Base-by-base conservation (phyloP, 92 coral and sea anemone genomes). In the Anthopleura xanthogrammica region DNA sequence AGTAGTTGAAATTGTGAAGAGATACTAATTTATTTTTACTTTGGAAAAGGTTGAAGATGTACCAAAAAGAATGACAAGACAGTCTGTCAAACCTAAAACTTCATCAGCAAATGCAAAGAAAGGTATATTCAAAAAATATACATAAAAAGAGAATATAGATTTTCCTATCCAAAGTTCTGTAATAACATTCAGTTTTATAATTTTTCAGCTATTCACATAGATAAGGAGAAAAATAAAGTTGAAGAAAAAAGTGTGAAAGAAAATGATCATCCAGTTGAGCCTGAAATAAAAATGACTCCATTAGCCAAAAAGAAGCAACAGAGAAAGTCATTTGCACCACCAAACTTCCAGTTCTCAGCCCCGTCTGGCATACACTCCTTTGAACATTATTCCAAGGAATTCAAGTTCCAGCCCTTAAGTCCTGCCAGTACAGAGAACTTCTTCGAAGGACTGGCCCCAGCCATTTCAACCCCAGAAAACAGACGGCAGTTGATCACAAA, bases 301-400 rank as follows among this genome's bases (percentile, higher is more conserved):
- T 40, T 46, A 39, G 50, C 57, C 57, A 0, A 75, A 41, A 76
- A 20, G 82, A 74, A 46, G 22, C 77, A 82, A 22, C 16, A 85
- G 41, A 60, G 76, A 29, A 75, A 79, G 60, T 91, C 97, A n/a
- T 83, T 94, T 88, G 95, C 95, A 50, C 98, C 98, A 43, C 62
- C 81, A 52, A 87, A 90, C 85, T 95, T 93, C 46, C 84, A 87
- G 60, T 96, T 96, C 84, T 85, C 90, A 36, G 96, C 86, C 0
- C 99, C 99, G 9, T 62, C 82, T 56, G 99, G 99, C 20, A 85
- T 96, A 24, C 82, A 83, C 50, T 88, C 96, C 23, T 96, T 96
- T 82, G 78, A 68, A 16, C 78, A 87, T 79, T 86, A 54, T 52
- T 89, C 93, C 16, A 81, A 87, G 62, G 82, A 87, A 3, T 96